Evolutionary conservation across 2,888 invertebrate genomes (phyloP).

Genomic region (Ichneumoninae sp.): DNA sequence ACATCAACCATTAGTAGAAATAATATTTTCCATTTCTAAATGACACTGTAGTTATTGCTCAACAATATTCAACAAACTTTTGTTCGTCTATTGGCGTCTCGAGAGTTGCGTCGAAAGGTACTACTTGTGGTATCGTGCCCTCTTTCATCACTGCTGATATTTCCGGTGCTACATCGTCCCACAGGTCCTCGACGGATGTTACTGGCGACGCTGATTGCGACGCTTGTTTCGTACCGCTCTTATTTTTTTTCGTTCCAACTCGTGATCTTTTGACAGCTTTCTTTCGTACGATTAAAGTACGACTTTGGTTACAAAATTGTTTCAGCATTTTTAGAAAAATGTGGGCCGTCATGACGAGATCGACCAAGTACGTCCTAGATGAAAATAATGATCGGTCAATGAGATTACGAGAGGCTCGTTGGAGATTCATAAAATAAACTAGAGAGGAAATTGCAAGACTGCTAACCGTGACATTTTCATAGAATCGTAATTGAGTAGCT

Average conservation of each 20-base stretch:
- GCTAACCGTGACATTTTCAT: constrained; percentile 93
- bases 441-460: constrained; percentile 9
- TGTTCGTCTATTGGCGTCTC: constrained; percentile 95
- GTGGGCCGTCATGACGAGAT: constrained; percentile 95
- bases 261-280: constrained; percentile 85
- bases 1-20: background rate
- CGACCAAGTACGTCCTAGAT: constrained; percentile 91
- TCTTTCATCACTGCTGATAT: constrained; percentile 87
- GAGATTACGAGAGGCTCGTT: background rate
- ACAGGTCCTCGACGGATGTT: constrained; percentile 86
- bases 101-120: constrained; percentile 94
- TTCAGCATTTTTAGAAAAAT: constrained; percentile 96
- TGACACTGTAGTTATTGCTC: background rate
- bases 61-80: constrained; percentile 87
- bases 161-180: constrained; percentile 89
- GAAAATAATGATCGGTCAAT: constrained; percentile 63
- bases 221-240: constrained; percentile 68
- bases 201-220: constrained; percentile 63
- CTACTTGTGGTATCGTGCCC: constrained; percentile 87
- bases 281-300: constrained; percentile 90
- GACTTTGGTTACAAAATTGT: constrained; percentile 81
- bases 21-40: background rate
- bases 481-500: constrained; percentile 93
- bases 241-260: constrained; percentile 29
- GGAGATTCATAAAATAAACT: background rate